Evolutionary conservation across 2,797 vertebrate genomes (phyloP), one percentile per base, ranked within the genome.

Genomic region (Ambastaia sidthimunki): DNA sequence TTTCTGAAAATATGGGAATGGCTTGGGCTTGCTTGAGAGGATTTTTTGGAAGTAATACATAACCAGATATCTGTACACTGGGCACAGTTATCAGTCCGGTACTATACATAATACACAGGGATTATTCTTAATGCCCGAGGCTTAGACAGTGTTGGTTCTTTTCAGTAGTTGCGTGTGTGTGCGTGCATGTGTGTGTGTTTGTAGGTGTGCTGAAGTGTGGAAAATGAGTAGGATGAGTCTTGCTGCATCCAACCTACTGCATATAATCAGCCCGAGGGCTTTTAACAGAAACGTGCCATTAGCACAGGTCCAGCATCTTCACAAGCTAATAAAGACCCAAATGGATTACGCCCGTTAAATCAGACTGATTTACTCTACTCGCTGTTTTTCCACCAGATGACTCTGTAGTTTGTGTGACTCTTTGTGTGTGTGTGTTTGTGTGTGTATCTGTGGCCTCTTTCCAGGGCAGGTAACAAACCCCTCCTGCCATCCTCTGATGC

Each of bases 201-300:
- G 41, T 78, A 66, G 68, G 66, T 67, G 78, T 63, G 55, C 48
- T 76, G 79, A 74, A 77, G 65, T 74, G 71, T 74, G 31, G 59
- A 69, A 50, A 77, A 74, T 65, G 44, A 44, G 60, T 69, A 48
- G 52, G 63, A 60, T 68, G 72, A 74, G 69, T 84, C 69, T 65
- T 76, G 62, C 69, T 28, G 67, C 71, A 73, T 80, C 25, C 41
- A 67, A 54, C 41, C 82, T 72, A 72, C 65, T 82, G 83, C 78
- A 72, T 83, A 80, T 84, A 86, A 86, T 87, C 84, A 86, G 76
- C 82, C 67, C 16, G 69, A 88, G 81, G 79, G 89, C 82, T 92
- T 92, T 92, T 90, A 93, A 88, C 85, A 83, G 89, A 90, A 90
- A 84, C 63, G 80, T 77, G 82, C 89, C 87, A 90, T 92, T 89